These are phyloP conservation scores for Diorhabda elongata DNA, from an alignment of 1,140 invertebrate genomes.

Conservation along the genomic window DNA sequence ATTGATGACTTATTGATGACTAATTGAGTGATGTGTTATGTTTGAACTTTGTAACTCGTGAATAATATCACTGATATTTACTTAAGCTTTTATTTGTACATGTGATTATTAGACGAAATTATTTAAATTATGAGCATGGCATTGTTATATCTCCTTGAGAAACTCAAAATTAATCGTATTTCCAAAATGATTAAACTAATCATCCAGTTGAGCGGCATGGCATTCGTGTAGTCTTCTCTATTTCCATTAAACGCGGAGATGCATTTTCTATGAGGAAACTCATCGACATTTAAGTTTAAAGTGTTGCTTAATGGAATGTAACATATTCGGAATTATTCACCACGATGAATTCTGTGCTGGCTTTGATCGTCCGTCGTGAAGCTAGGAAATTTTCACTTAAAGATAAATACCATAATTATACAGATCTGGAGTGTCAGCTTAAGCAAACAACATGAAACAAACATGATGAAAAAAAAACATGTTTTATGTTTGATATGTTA, in stretches of 20 bases:
- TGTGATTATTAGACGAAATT: too few relatives aligned
- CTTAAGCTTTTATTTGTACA: too few relatives aligned
- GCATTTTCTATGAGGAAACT: conserved; percentile 1
- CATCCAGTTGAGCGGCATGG: not conserved
- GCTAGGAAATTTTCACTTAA: not conserved
- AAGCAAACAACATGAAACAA: too few relatives aligned
- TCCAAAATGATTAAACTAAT: not conserved
- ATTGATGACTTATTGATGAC: too few relatives aligned
- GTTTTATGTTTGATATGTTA: too few relatives aligned
- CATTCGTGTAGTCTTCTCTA: not conserved
- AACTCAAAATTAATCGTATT: not conserved
- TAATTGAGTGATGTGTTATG: too few relatives aligned
- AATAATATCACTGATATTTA: too few relatives aligned
- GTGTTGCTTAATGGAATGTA: conserved; percentile 1
- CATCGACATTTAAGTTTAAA: not conserved
- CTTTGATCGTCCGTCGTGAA: not conserved
- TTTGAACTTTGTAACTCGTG: too few relatives aligned
- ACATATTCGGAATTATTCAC: not conserved
- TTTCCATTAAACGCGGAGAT: not conserved
- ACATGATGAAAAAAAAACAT: too few relatives aligned
- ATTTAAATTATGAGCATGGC: not conserved
- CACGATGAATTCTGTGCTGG: not conserved
- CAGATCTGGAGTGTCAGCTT: too few relatives aligned
- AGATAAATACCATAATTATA: not conserved
- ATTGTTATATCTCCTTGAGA: not conserved